Evolutionary conservation across 2,113 vertebrate genomes (phyloP).

Genomic region (Hippocampus comes): DNA sequence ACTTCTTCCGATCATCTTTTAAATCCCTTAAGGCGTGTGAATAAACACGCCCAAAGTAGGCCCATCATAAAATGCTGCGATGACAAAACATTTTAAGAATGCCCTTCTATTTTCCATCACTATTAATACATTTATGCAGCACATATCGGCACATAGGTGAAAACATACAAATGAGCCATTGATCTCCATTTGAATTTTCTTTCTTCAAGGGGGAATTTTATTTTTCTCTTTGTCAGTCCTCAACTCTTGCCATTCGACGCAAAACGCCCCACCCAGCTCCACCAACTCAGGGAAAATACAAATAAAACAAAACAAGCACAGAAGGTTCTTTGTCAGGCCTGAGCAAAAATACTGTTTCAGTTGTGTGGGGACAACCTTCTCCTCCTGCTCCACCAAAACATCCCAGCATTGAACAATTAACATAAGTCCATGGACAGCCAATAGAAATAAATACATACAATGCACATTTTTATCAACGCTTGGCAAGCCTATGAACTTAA

Average conservation of each 20-base stretch:
- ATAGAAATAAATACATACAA: constrained; percentile 70
- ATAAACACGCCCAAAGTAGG: too few species aligned
- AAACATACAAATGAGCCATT: constrained; percentile 57
- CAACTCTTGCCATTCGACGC: constrained; percentile 53
- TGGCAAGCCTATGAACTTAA: constrained; percentile 56
- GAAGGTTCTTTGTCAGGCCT: constrained; percentile 69
- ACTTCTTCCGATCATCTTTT: too few species aligned
- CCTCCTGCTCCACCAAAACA: constrained; percentile 38
- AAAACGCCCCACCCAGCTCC: constrained; percentile 59
- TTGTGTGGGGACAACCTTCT: constrained; percentile 56
- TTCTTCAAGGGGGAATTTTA: constrained; percentile 72
- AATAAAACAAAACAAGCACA: constrained; percentile 61
- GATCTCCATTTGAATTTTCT: constrained; percentile 59
- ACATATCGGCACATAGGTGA: constrained; percentile 10
- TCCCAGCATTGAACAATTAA: constrained; percentile 66
- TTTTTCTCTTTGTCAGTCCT: constrained; percentile 72
- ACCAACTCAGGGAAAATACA: constrained; percentile 67
- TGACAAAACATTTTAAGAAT: too few species aligned
- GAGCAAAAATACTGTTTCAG: constrained; percentile 73
- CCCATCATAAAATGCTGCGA: too few species aligned
- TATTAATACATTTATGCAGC: not conserved
- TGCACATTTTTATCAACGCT: constrained; percentile 62
- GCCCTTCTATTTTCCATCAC: not conserved
- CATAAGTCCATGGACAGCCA: constrained; percentile 66
- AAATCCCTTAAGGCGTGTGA: too few species aligned